phyloP scores from a whole-genome alignment of 2,888 invertebrate genomes.

The Harpalus rubripes region DNA sequence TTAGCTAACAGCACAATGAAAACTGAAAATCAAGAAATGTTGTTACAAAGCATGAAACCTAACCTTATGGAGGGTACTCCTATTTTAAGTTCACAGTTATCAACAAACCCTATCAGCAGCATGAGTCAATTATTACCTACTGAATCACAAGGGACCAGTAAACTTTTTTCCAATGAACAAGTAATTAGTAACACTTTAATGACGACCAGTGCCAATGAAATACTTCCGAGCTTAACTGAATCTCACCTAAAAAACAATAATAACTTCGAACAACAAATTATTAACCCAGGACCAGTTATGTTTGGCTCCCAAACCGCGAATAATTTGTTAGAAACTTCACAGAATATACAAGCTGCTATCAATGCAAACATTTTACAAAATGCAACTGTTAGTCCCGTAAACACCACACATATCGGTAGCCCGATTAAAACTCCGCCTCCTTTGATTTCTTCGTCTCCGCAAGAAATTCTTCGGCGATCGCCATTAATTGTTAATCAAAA shows the following conservation, averaged over 20 bases:
- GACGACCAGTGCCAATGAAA: constrained; percentile 30
- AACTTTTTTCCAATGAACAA: constrained; percentile 50
- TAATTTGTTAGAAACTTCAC: constrained; percentile 34
- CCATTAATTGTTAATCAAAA: constrained; percentile 56
- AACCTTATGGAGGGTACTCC: constrained; percentile 44
- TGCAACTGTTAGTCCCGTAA: constrained; percentile 76
- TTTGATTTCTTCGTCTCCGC: constrained; percentile 65
- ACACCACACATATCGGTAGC: constrained; percentile 78
- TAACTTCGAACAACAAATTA: constrained; percentile 49
- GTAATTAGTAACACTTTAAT: constrained; percentile 43
- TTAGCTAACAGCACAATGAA: constrained; percentile 54
- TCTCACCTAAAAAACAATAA: constrained; percentile 59
- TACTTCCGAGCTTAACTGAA: constrained; percentile 57
- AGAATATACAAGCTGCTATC: constrained; percentile 61
- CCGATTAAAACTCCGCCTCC: constrained; percentile 72
- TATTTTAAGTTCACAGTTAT: constrained; percentile 46
- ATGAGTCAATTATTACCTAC: constrained; percentile 46
- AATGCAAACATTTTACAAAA: constrained; percentile 68
- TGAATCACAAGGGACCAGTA: constrained; percentile 51
- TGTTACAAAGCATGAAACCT: constrained; percentile 45
- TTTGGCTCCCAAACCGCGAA: constrained; percentile 30
- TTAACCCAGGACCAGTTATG: constrained; percentile 45
- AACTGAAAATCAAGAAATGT: constrained; percentile 27
- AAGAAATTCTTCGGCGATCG: constrained; percentile 61
- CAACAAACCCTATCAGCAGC: neutral